A percentile compares a stretch with the other conserved stretches of the same genome.
Evolutionary conservation across 2,888 invertebrate species (phyloP).

Genomic region (Nymphalis c-album): DNA sequence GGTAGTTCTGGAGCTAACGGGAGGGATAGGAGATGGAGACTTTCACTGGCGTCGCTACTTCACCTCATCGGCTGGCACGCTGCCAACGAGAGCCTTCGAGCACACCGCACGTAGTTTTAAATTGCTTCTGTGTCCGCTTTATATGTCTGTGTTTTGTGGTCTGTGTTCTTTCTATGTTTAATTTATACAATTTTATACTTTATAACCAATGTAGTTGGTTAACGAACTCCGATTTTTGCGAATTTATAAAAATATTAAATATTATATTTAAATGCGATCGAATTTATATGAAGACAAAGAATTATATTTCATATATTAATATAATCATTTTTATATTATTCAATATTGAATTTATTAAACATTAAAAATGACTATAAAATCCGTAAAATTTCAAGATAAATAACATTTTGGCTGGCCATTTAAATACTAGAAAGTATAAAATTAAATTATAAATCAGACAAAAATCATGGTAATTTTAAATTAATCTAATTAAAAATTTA

Average conservation of each 20-base stretch:
- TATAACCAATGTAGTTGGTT: background rate
- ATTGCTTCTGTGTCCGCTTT: conserved; percentile 27
- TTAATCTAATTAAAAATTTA: no score
- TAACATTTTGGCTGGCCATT: no score
- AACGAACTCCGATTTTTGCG: background rate
- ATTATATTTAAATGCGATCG: no score
- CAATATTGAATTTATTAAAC: no score
- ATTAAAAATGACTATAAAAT: no score
- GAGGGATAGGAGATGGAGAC: conserved; percentile 50
- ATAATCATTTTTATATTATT: background rate
- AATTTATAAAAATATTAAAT: background rate
- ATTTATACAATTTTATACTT: background rate
- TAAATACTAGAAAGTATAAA: no score
- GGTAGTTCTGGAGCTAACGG: conserved; percentile 28
- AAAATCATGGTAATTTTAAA: no score
- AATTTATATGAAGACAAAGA: no score
- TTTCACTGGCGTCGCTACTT: conserved; percentile 76
- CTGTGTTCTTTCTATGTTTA: conserved; percentile 2
- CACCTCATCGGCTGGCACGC: conserved; percentile 71
- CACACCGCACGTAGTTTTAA: conserved; percentile 27
- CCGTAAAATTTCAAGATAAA: no score
- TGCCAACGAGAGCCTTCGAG: conserved; percentile 55
- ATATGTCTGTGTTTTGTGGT: conserved; percentile 22
- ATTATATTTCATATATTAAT: background rate
- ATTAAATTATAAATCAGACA: no score